These are phyloP conservation scores for Pelodiscus sinensis DNA, from an alignment of 2,113 vertebrate genomes.

Conservation along the genomic window DNA sequence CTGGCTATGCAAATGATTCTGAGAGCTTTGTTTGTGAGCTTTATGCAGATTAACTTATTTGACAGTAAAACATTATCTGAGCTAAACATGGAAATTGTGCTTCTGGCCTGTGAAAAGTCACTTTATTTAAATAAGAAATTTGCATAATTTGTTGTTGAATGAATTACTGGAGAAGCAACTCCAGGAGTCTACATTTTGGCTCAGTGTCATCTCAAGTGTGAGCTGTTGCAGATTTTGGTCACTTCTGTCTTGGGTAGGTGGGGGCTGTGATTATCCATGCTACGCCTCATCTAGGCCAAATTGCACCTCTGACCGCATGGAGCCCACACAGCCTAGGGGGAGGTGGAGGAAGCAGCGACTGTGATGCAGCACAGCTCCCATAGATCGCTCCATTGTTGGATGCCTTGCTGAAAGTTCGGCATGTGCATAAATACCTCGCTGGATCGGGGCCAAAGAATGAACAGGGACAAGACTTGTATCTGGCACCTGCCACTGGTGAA, in stretches of 20 bases:
- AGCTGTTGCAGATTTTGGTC: background rate
- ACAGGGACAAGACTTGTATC: background rate
- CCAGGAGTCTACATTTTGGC: background rate
- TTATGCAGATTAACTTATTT: background rate
- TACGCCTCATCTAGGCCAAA: background rate
- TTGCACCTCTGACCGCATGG: background rate
- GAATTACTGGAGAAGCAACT: background rate
- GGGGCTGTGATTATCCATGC: background rate
- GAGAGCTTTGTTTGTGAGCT: background rate
- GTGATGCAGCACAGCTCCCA: accelerated
- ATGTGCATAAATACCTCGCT: background rate
- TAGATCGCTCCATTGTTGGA: background rate
- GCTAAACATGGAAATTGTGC: background rate
- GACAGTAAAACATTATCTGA: background rate
- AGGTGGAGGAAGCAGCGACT: accelerated
- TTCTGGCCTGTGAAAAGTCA: background rate
- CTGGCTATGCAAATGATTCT: background rate
- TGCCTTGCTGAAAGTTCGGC: background rate
- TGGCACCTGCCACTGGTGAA: background rate
- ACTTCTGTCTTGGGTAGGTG: no score
- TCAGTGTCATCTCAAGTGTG: background rate
- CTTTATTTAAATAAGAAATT: background rate
- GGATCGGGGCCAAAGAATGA: background rate
- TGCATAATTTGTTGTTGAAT: background rate
- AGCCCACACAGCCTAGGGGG: background rate